Evolutionary conservation across 2,888 invertebrate species (phyloP).

Genomic region (Cheilosia scutellata): DNA sequence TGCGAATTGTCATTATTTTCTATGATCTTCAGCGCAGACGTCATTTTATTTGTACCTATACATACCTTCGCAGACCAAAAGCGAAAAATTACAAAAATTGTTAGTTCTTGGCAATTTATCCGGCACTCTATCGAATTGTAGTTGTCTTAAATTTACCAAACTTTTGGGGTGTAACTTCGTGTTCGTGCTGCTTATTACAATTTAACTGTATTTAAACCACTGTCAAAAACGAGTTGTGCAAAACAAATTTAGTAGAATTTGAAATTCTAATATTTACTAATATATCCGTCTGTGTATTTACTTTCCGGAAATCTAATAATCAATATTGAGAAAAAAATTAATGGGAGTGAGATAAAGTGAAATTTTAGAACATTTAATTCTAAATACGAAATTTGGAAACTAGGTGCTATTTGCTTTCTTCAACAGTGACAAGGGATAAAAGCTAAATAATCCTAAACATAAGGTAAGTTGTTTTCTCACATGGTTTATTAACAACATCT

Average conservation of each 20-base stretch:
- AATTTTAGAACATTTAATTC: background rate
- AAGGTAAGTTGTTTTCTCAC: constrained; percentile 7
- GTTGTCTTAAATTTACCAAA: constrained; percentile 76
- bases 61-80: constrained; percentile 36
- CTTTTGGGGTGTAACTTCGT: constrained; percentile 74
- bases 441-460: no score
- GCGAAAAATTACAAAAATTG: constrained; percentile 45
- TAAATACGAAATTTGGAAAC: background rate
- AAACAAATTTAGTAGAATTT: background rate
- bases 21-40: constrained; percentile 56
- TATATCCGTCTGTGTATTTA: background rate
- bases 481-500: background rate
- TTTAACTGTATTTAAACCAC: constrained; percentile 2
- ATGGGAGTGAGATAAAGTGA: background rate
- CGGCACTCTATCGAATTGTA: constrained; percentile 41
- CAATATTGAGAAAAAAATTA: constrained; percentile 33
- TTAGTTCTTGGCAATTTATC: constrained; percentile 59
- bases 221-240: constrained; percentile 26
- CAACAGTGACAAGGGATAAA: background rate
- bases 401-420: constrained; percentile 5
- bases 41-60: constrained; percentile 35
- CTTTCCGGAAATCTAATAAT: constrained; percentile 20
- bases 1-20: constrained; percentile 1
- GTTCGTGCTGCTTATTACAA: background rate
- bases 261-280: constrained; percentile 18